Conservation (phyloP, 2,888 invertebrate genomes). For the Callyntrura guangdongensis region DNA sequence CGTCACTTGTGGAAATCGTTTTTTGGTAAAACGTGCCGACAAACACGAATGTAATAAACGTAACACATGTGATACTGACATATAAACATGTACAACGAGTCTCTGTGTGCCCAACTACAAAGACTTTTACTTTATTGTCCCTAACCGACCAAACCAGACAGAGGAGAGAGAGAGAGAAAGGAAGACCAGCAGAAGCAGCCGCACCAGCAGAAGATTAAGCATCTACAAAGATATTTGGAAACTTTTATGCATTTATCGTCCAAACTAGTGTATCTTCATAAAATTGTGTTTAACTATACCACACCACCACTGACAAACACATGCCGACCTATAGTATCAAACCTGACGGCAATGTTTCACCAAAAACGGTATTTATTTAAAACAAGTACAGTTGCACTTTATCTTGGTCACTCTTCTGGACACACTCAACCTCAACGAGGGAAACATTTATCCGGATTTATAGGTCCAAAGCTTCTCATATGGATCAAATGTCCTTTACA, state of each 20-base stretch:
- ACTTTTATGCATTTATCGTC: background rate
- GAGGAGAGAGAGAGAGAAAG: background rate
- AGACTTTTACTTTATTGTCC: constrained; percentile 37
- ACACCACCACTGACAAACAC: background rate
- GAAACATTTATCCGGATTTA: constrained; percentile 76
- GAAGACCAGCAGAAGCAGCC: no score
- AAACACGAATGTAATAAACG: constrained; percentile 17
- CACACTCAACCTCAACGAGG: constrained; percentile 71
- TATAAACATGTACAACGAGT: constrained; percentile 36
- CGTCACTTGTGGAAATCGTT: no score
- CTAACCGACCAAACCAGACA: constrained; percentile 16
- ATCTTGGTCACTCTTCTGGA: constrained; percentile 73
- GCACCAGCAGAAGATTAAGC: background rate
- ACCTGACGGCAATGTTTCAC: background rate
- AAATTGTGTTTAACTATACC: no score
- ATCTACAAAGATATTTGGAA: background rate
- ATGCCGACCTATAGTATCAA: background rate
- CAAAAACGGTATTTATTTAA: constrained; percentile 54
- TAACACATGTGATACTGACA: constrained; percentile 5
- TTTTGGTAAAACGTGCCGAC: no score
- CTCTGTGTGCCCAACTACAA: background rate
- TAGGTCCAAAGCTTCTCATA: constrained; percentile 71
- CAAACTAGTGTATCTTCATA: no score
- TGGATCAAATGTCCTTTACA: constrained; percentile 58
- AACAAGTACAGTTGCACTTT: constrained; percentile 63